Conservation (phyloP, 1,140 invertebrate genomes). For the Homarus americanus region DNA sequence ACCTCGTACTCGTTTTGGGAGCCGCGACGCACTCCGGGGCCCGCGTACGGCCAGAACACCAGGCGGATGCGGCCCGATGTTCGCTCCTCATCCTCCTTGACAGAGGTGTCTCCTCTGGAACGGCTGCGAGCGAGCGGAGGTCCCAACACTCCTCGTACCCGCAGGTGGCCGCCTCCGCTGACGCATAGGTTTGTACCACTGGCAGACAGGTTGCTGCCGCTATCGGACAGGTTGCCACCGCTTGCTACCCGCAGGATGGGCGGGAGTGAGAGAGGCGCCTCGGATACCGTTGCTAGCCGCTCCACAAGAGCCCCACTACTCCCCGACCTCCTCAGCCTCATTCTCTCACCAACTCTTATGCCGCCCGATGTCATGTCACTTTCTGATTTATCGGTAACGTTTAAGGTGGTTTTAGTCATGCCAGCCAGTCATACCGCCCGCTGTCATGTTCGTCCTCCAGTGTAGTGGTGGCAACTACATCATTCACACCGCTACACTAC, state of each 20-base stretch:
- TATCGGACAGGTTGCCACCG: background rate
- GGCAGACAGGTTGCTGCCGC: background rate
- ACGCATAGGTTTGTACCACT: background rate
- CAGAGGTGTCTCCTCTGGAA: background rate
- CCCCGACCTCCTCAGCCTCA: background rate
- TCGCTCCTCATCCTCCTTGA: background rate
- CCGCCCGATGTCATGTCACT: background rate
- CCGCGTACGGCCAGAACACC: constrained; percentile 35
- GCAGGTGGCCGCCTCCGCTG: background rate
- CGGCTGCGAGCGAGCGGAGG: background rate
- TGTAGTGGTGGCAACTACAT: no score
- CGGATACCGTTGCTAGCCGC: background rate
- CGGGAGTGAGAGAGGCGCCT: background rate
- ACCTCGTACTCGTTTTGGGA: constrained; percentile 17
- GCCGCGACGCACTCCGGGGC: background rate
- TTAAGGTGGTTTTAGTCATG: no score
- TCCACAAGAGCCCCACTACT: constrained; percentile 2
- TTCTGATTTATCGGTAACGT: no score
- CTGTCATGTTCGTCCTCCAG: no score
- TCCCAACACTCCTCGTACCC: constrained; percentile 3
- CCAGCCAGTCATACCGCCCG: no score
- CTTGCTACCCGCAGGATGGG: background rate
- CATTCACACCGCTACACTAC: no score
- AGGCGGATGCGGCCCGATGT: background rate
- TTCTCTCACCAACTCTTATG: background rate